Evolutionary conservation across 1,140 invertebrate species (phyloP).

Genomic region (Cotesia typhae): DNA sequence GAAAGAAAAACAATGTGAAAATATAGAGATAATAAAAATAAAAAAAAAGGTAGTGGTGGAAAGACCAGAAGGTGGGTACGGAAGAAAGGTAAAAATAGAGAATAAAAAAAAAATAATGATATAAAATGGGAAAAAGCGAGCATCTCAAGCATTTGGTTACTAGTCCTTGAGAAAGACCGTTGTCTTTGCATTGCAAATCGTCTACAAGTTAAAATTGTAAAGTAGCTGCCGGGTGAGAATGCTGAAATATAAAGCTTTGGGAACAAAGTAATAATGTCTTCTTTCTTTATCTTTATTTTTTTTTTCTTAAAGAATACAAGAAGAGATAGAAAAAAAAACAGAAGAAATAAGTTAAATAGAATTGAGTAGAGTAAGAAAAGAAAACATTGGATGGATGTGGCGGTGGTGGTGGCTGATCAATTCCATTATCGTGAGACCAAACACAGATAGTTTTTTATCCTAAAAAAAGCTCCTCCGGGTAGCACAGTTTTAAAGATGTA

Average conservation of each 20-base stretch:
- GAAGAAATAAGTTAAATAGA: neutral
- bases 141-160: conserved; percentile 8
- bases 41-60: neutral
- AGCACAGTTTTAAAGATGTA: neutral
- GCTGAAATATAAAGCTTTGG: conserved; percentile 37
- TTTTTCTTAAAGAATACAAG: neutral
- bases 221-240: conserved; percentile 19
- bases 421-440: too few species aligned
- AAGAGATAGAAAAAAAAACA: conserved; percentile 4
- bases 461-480: too few species aligned
- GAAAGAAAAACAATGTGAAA: conserved; percentile 13
- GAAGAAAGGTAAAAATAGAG: neutral
- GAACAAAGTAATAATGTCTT: conserved; percentile 36
- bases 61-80: neutral
- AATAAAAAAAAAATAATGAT: neutral
- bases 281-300: neutral
- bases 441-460: too few species aligned
- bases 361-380: too few species aligned
- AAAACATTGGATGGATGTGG: too few species aligned
- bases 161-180: conserved; percentile 31
- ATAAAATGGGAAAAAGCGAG: conserved; percentile 20
- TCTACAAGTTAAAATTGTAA: conserved; percentile 40
- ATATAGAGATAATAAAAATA: neutral
- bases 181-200: conserved; percentile 44
- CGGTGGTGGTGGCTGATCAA: too few species aligned